phyloP scores from a whole-genome alignment of 2,797 vertebrate species.

The Anolis apletophallus region DNA sequence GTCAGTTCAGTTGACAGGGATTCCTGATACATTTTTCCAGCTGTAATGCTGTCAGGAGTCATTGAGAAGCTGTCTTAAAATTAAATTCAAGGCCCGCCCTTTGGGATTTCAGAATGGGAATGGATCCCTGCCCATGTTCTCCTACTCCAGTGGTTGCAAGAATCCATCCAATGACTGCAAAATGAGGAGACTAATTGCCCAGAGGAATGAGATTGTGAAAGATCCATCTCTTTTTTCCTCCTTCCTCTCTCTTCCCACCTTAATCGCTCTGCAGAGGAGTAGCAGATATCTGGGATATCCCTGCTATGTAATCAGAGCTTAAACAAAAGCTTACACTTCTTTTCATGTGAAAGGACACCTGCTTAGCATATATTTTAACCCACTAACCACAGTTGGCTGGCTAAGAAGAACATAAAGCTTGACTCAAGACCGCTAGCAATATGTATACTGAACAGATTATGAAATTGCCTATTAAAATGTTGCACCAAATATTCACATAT shows the following conservation, averaged over 20 bases:
- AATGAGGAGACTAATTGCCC: conserved; percentile 29
- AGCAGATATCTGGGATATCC: not conserved
- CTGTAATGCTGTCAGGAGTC: conserved; percentile 53
- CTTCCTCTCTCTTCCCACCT: not conserved
- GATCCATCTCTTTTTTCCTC: not conserved
- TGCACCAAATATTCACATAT: too few species aligned
- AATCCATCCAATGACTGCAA: not conserved
- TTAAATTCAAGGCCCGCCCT: conserved; percentile 66
- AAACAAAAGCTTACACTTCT: not conserved
- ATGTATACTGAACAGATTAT: not conserved
- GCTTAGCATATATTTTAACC: not conserved
- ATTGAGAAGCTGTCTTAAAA: conserved; percentile 70
- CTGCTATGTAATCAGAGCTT: not conserved
- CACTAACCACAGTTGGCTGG: not conserved
- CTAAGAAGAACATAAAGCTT: not conserved
- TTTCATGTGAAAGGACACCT: not conserved
- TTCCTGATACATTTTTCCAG: conserved; percentile 66
- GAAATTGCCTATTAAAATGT: not conserved
- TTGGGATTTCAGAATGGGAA: conserved; percentile 53
- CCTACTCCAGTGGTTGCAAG: not conserved
- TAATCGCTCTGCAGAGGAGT: not conserved
- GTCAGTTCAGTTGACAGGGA: conserved; percentile 33
- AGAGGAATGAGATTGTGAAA: conserved; percentile 15
- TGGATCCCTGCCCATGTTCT: conserved; percentile 44
- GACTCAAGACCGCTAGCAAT: not conserved